These are phyloP conservation scores for Aphaenogaster floridana DNA, from an alignment of 1,140 invertebrate genomes.

Conservation along the genomic window DNA sequence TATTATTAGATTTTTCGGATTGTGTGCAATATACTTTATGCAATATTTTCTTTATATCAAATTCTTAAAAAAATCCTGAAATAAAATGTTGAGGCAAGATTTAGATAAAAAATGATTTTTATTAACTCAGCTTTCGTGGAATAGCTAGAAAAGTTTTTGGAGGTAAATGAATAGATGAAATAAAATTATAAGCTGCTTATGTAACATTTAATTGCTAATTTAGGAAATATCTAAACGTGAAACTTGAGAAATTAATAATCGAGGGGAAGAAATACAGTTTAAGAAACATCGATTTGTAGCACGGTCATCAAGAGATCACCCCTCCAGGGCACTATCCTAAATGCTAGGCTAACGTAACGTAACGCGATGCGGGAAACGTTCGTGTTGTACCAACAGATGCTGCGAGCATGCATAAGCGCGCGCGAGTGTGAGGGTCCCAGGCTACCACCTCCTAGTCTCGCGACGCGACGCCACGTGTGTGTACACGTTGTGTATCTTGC, in stretches of 20 bases:
- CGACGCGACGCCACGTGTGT: slow-evolving; percentile 57
- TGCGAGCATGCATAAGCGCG: slow-evolving; percentile 79
- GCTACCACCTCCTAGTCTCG: slow-evolving; percentile 60
- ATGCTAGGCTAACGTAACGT: slow-evolving; percentile 69
- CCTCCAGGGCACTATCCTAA: slow-evolving; percentile 20
- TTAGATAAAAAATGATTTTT: not conserved
- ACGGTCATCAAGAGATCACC: not conserved
- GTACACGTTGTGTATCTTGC: slow-evolving; percentile 56
- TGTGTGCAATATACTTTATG: not conserved
- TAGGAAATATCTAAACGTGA: not conserved
- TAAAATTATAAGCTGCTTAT: not conserved
- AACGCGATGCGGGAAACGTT: slow-evolving; percentile 78
- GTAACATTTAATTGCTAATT: not conserved
- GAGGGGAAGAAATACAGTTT: not conserved
- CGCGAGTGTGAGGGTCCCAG: slow-evolving; percentile 45
- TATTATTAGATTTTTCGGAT: not conserved
- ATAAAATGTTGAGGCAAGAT: not conserved
- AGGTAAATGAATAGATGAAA: not conserved
- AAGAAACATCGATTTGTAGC: slow-evolving; percentile 14
- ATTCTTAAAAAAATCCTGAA: not conserved
- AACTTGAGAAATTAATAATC: not conserved
- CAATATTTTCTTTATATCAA: not conserved
- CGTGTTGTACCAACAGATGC: slow-evolving; percentile 82
- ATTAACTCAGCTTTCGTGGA: not conserved
- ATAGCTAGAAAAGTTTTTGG: not conserved